Evolutionary conservation across 2,888 invertebrate species (phyloP), one percentile per base, ranked within the genome.

Genomic region (Acleris holmiana): DNA sequence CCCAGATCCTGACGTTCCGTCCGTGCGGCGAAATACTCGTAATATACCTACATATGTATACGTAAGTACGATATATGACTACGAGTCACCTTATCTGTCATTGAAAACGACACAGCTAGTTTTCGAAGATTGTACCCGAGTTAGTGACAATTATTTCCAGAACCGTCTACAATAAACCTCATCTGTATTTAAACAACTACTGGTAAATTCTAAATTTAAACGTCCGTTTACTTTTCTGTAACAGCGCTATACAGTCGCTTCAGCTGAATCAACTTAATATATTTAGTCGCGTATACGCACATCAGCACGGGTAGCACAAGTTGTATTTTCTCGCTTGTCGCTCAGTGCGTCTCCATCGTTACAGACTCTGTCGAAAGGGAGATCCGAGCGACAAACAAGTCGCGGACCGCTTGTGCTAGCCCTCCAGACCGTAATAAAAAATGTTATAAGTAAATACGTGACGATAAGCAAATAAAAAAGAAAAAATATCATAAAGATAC

Each of bases 181-280:
- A 15, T 41, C 41, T 55, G 41, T 61, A 55, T 61, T 61, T 49
- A 41, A 62, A 56, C 49, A 56, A 56, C 57, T 50, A 51, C 50
- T 50, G 25, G 50, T 53, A 58, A 47, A 53, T 25, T 64, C 53
- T 64, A 64, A 58, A 64, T 53, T 53, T 63, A 63, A 63, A 47
- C 46, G 50, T 55, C 46, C 35, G 35, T 48, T 48, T 48, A 65
- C 64, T 54, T 56, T 59, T 59, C 19, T 58, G 50, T 62, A 46
- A 35, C 46, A 57, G 17, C 18, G 50, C 21, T 55, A 41, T 41
- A 58, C 41, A 18, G 29, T 41, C 40, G 35, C 47, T 18, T 60
- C 72, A 71, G 68, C 68, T 70, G 71, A 68, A 63, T 59, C 69
- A 73, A 70, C 71, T 50, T 48, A 59, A 66, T 57, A 59, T 59